phyloP scores from a whole-genome alignment of 1,140 invertebrate species.

The Acromyrmex echinatior region DNA sequence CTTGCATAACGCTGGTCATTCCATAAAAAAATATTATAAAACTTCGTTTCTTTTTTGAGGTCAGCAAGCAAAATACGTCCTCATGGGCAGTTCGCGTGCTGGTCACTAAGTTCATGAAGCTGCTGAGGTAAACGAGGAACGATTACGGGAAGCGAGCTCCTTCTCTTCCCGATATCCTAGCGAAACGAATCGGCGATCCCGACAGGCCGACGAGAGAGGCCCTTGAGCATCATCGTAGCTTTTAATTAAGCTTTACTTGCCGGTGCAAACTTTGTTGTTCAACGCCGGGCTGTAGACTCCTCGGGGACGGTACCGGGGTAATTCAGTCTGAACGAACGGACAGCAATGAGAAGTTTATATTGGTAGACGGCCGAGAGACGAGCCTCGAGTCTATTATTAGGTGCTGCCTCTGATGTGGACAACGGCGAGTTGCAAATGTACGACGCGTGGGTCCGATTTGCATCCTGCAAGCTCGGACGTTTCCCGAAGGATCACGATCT shows the following conservation, averaged over 20 bases:
- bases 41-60: neutral
- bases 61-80: neutral
- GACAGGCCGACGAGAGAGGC: constrained; percentile 50
- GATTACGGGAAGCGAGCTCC: constrained; percentile 55
- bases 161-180: constrained; percentile 61
- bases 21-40: constrained; percentile 7
- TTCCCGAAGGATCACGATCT: constrained; percentile 55
- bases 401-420: constrained; percentile 58
- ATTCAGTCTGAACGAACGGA: constrained; percentile 75
- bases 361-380: constrained; percentile 70
- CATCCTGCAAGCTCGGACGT: constrained; percentile 45
- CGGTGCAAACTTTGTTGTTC: constrained; percentile 76
- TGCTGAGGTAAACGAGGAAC: constrained; percentile 66
- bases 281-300: constrained; percentile 72
- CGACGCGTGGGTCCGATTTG: constrained; percentile 29
- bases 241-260: constrained; percentile 78
- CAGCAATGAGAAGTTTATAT: constrained; percentile 76
- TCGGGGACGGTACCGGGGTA: constrained; percentile 69
- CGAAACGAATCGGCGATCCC: constrained; percentile 64
- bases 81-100: neutral
- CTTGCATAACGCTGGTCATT: neutral
- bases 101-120: constrained; percentile 16
- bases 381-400: constrained; percentile 73
- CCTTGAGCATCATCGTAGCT: constrained; percentile 78
- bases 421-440: constrained; percentile 5